Conservation (phyloP, 2,888 invertebrate species). For the Hipparchia semele region DNA sequence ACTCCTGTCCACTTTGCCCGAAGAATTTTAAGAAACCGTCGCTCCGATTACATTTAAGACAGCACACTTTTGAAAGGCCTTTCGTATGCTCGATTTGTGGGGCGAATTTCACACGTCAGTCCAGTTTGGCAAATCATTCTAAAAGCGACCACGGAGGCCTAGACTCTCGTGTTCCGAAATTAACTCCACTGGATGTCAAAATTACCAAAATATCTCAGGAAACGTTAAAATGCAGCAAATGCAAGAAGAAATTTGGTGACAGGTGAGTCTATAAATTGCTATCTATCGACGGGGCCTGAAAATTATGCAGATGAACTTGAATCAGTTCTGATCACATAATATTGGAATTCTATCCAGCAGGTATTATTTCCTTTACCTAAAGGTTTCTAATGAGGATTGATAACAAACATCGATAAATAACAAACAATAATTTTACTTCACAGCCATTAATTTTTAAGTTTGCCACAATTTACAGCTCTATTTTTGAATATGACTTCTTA, state of each 20-base stretch:
- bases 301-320: too few species aligned
- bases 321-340: too few species aligned
- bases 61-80: conserved; percentile 89
- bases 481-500: background rate
- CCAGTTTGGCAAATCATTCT: conserved; percentile 85
- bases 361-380: too few species aligned
- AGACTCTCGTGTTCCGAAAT: conserved; percentile 23
- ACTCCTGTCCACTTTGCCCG: conserved; percentile 87
- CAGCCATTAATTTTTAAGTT: too few species aligned
- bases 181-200: conserved; percentile 11
- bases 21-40: conserved; percentile 86
- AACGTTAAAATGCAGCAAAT: conserved; percentile 44
- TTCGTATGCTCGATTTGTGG: conserved; percentile 86
- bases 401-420: too few species aligned
- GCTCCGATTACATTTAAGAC: conserved; percentile 86
- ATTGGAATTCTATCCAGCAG: too few species aligned
- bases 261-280: conserved; percentile 21
- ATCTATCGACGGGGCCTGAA: too few species aligned
- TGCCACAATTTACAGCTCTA: background rate
- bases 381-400: too few species aligned
- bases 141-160: conserved; percentile 75
- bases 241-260: conserved; percentile 47
- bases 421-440: too few species aligned
- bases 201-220: conserved; percentile 23
- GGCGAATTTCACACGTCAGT: conserved; percentile 85